Base-by-base conservation (phyloP, 2,888 invertebrate genomes). In the Saturnia japonica region DNA sequence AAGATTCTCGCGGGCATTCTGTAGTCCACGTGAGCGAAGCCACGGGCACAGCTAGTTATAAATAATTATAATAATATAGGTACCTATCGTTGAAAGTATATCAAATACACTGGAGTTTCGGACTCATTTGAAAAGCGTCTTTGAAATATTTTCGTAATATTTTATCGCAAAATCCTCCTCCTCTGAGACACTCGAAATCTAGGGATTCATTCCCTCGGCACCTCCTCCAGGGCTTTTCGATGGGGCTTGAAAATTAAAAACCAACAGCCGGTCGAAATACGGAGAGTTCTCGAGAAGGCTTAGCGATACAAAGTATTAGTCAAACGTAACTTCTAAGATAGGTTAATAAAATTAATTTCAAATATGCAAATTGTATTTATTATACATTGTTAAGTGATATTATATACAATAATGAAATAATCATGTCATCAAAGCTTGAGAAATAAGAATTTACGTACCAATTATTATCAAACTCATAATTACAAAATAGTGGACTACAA, bases 171-270 rank as follows among this genome's bases (percentile, higher is more conserved):
- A 77, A 74, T 74, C 68, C 71, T 51, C n/a, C n/a, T 73, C 72
- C 75, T 74, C 75, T 79, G 75, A 74, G 69, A 68, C 22, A 66
- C 70, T 70, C 51, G 43, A 72, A 73, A 62, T 70, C 66, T 68
- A 51, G 72, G 71, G 70, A 73, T 78, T 77, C 75, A 75, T 75
- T 80, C 76, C 78, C 76, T 70, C 73, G 76, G 70, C 71, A 73
- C 77, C 76, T 74, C 73, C 74, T 77, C 68, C 74, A 74, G 72
- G 74, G 75, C 73, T 70, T 66, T 70, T 79, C 79, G 76, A 80
- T 78, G 80, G 74, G 75, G 76, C 82, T 81, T 81, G 76, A 78
- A 80, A 84, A 84, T 85, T 86, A 82, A 85, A 84, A 85, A 80
- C 75, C 78, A 78, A 79, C 79, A 77, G 77, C 72, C 78, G 77